A percentile compares a stretch with the other conserved stretches of the same genome.
Conservation (phyloP, 2,113 vertebrate species). For the Ellobius talpinus region DNA sequence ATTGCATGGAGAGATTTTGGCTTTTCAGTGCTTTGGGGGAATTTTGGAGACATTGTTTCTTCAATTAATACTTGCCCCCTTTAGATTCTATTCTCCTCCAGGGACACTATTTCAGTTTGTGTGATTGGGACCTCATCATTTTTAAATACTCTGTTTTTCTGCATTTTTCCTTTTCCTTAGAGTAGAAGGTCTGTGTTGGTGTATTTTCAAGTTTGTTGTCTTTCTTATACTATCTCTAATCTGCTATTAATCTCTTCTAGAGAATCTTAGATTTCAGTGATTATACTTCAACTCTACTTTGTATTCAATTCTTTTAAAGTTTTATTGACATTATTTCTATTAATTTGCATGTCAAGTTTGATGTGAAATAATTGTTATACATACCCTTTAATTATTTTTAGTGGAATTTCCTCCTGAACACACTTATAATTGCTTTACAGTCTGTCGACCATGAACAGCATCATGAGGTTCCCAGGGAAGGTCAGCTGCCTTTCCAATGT, state of each 20-base stretch:
- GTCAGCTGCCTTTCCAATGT: background rate
- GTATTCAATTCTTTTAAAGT: background rate
- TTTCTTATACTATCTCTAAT: background rate
- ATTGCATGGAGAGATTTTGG: background rate
- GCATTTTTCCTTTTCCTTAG: background rate
- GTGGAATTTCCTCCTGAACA: background rate
- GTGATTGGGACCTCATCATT: background rate
- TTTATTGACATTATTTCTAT: background rate
- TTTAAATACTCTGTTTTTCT: background rate
- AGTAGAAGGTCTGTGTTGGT: background rate
- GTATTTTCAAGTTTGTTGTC: background rate
- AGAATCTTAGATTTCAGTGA: slow-evolving; percentile 19
- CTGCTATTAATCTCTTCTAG: background rate
- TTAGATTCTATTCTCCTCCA: background rate
- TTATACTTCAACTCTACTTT: background rate
- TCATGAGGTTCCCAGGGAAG: background rate
- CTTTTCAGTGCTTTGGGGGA: background rate
- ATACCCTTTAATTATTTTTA: background rate
- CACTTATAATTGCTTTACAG: background rate
- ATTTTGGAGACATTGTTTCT: background rate
- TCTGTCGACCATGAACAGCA: background rate
- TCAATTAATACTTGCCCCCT: background rate
- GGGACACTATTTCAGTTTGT: too few relatives aligned
- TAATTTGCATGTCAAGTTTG: background rate
- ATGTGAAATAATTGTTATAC: background rate